These are phyloP conservation scores for Chaetodon trifasciatus DNA, from an alignment of 2,797 vertebrate genomes.

Conservation along the genomic window DNA sequence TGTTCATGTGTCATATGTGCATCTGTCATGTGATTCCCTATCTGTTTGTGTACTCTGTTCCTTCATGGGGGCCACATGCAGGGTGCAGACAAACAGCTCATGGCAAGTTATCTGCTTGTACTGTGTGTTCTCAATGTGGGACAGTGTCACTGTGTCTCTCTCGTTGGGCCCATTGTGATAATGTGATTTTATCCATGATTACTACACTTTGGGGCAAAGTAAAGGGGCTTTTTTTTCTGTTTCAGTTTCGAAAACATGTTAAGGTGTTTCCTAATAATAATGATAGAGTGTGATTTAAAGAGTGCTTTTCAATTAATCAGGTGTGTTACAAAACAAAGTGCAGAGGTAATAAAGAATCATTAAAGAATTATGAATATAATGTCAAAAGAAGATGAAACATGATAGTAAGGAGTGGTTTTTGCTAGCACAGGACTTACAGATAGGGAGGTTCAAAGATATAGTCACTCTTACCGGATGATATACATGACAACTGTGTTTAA, in stretches of 20 bases:
- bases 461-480: background rate
- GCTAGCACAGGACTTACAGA: background rate
- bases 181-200: slow-evolving; percentile 2
- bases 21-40: slow-evolving; percentile 71
- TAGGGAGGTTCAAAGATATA: slow-evolving; percentile 5
- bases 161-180: background rate
- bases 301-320: background rate
- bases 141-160: slow-evolving; percentile 9
- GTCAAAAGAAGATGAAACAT: background rate
- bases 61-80: slow-evolving; percentile 55
- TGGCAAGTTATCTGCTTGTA: slow-evolving; percentile 17
- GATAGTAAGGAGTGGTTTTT: background rate
- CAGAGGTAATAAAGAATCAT: background rate
- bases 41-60: slow-evolving; percentile 74
- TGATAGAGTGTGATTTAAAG: background rate
- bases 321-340: background rate
- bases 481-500: slow-evolving; percentile 1
- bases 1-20: slow-evolving; percentile 64
- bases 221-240: slow-evolving; percentile 3
- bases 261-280: slow-evolving; percentile 4
- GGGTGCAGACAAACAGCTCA: slow-evolving; percentile 44
- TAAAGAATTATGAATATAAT: background rate
- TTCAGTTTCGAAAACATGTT: slow-evolving; percentile 6
- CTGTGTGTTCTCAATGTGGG: background rate
- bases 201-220: background rate